These are phyloP conservation scores for Anhinga anhinga DNA, from an alignment of 2,113 vertebrate genomes.

Conservation along the genomic window DNA sequence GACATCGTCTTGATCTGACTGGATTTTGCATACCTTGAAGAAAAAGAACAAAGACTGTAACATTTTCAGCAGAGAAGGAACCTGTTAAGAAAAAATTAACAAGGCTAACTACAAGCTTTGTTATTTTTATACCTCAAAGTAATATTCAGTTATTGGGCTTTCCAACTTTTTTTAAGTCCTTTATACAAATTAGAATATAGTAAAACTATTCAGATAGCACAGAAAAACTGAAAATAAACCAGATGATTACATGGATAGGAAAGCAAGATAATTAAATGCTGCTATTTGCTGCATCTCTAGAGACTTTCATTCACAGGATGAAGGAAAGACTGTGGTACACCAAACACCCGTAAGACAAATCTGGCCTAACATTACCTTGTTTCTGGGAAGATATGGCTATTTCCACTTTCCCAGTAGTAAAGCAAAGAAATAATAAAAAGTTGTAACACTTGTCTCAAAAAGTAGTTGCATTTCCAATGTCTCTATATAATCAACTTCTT, in stretches of 20 bases:
- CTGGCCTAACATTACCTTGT: background rate
- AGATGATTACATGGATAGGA: background rate
- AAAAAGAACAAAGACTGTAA: conserved; percentile 4
- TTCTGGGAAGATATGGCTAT: background rate
- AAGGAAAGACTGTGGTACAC: background rate
- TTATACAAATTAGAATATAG: background rate
- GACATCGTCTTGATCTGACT: conserved; percentile 98
- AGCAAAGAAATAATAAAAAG: background rate
- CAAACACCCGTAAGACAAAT: background rate
- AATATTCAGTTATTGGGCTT: background rate
- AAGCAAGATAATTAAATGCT: background rate
- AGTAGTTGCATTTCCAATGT: background rate
- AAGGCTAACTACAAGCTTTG: background rate
- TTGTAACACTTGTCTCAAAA: background rate
- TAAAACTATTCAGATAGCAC: background rate
- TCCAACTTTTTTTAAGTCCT: background rate
- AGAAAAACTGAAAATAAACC: background rate
- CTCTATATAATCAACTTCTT: background rate
- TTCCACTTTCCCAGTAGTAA: background rate
- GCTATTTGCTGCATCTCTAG: background rate
- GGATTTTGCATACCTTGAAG: conserved; percentile 92
- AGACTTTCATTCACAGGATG: background rate
- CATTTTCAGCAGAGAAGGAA: background rate
- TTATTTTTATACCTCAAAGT: background rate
- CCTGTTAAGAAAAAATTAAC: background rate